phyloP scores from a whole-genome alignment of 2,113 vertebrate species.

The Solea senegalensis region DNA sequence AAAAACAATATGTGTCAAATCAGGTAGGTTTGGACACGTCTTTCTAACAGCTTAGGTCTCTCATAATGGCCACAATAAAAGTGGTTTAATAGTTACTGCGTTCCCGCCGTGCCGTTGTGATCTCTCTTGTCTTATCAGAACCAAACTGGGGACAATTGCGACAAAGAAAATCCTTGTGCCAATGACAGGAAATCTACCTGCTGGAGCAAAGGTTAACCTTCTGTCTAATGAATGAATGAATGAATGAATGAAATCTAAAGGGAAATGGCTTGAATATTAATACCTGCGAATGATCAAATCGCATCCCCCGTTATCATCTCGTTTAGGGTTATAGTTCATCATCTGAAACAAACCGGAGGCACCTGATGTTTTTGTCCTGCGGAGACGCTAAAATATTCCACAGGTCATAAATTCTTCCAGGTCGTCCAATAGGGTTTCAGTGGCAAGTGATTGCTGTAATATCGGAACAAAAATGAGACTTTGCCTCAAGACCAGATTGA shows the following conservation, averaged over 20 bases:
- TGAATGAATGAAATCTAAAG: slow-evolving; percentile 38
- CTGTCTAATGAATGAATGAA: slow-evolving; percentile 53
- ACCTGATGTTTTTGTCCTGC: neutral
- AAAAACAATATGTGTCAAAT: slow-evolving; percentile 13
- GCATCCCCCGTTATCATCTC: neutral
- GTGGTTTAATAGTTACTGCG: neutral
- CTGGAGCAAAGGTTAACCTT: slow-evolving; percentile 66
- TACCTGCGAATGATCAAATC: neutral
- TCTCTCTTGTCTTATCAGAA: slow-evolving; percentile 53
- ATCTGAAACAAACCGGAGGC: neutral
- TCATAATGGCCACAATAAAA: slow-evolving; percentile 51
- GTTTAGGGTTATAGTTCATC: neutral
- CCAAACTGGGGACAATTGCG: slow-evolving; percentile 30
- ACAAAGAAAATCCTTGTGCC: slow-evolving; percentile 37
- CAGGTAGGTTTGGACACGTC: slow-evolving; percentile 21
- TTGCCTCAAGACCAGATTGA: slow-evolving; percentile 54
- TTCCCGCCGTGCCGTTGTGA: slow-evolving; percentile 27
- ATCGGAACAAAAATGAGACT: slow-evolving; percentile 58
- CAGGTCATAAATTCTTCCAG: slow-evolving; percentile 55
- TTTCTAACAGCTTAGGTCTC: neutral
- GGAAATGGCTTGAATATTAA: slow-evolving; percentile 15
- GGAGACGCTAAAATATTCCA: slow-evolving; percentile 48
- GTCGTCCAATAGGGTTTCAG: slow-evolving; percentile 56
- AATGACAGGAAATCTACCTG: slow-evolving; percentile 10
- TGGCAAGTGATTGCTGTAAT: slow-evolving; percentile 40